These are phyloP conservation scores for Notospermus geniculatus DNA, from an alignment of 1,140 invertebrate species.

Conservation along the genomic window DNA sequence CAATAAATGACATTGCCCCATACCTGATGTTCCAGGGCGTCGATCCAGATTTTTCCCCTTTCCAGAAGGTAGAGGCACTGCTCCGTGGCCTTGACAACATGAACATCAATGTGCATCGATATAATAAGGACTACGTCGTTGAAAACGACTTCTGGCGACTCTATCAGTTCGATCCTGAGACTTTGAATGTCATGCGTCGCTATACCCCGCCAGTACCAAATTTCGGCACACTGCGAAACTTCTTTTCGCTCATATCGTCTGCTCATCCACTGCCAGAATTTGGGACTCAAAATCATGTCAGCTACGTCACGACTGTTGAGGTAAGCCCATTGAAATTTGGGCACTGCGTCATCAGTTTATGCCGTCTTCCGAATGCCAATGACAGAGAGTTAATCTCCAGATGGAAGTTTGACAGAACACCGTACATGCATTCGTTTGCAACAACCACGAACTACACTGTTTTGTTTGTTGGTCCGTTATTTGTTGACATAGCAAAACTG, in stretches of 20 bases:
- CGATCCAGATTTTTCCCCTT: slow-evolving; percentile 29
- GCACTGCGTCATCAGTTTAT: slow-evolving; percentile 28
- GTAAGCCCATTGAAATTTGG: slow-evolving; percentile 27
- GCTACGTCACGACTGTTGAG: slow-evolving; percentile 30
- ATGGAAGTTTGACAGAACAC: slow-evolving; percentile 34
- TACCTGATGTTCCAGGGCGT: slow-evolving; percentile 40
- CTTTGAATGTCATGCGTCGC: slow-evolving; percentile 27
- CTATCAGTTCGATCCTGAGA: slow-evolving; percentile 32
- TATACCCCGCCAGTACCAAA: slow-evolving; percentile 15
- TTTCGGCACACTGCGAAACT: slow-evolving; percentile 9
- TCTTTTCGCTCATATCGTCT: slow-evolving; percentile 35
- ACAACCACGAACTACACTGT: slow-evolving; percentile 38
- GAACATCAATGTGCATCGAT: slow-evolving; percentile 42
- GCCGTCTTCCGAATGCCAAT: slow-evolving; percentile 30
- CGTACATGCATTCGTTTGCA: slow-evolving; percentile 49
- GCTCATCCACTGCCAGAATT: slow-evolving; percentile 40
- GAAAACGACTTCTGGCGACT: slow-evolving; percentile 45
- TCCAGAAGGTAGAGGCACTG: slow-evolving; percentile 32
- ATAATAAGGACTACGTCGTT: slow-evolving; percentile 29
- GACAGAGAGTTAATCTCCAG: slow-evolving; percentile 30
- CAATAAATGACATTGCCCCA: slow-evolving; percentile 30
- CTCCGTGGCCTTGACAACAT: slow-evolving; percentile 42
- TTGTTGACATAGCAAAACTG: slow-evolving; percentile 35
- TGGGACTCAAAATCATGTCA: slow-evolving; percentile 31
- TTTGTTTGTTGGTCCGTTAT: slow-evolving; percentile 39